Evolutionary conservation across 53 echinoderm and acorn worm genomes (phyloP).

Genomic region (Arbacia lixula): DNA sequence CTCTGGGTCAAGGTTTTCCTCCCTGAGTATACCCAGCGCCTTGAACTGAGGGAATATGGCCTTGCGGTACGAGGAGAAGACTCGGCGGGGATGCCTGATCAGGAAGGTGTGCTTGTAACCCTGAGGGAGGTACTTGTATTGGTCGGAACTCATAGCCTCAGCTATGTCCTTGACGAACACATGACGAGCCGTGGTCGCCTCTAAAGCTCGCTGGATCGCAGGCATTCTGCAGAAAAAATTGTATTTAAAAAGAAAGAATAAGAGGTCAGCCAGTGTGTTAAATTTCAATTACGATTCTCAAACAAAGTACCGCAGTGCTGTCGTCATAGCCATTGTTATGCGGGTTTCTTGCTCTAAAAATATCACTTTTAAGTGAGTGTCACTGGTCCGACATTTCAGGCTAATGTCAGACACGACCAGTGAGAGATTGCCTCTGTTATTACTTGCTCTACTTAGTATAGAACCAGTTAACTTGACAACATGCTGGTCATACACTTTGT

Average conservation of each 20-base stretch:
- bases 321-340: too few species aligned
- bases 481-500: too few species aligned
- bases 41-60: not conserved
- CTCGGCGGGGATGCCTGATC: slow-evolving; percentile 57
- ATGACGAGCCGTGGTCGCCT: not conserved
- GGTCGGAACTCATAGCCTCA: not conserved
- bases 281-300: not conserved
- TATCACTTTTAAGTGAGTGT: too few species aligned
- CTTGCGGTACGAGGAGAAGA: slow-evolving; percentile 43
- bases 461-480: too few species aligned
- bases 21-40: not conserved
- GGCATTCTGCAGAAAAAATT: not conserved
- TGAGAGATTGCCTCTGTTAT: too few species aligned
- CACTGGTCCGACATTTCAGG: too few species aligned
- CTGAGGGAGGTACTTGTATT: not conserved
- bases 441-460: too few species aligned
- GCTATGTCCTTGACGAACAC: slow-evolving; percentile 51
- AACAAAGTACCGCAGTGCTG: not conserved
- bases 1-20: not conserved
- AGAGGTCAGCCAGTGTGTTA: not conserved
- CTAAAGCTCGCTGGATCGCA: not conserved
- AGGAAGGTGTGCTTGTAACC: slow-evolving; percentile 57
- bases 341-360: too few species aligned
- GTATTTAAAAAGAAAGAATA: not conserved
- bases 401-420: too few species aligned